Evolutionary conservation across 1,140 invertebrate genomes (phyloP).

Genomic region (Rhopalosiphum maidis): DNA sequence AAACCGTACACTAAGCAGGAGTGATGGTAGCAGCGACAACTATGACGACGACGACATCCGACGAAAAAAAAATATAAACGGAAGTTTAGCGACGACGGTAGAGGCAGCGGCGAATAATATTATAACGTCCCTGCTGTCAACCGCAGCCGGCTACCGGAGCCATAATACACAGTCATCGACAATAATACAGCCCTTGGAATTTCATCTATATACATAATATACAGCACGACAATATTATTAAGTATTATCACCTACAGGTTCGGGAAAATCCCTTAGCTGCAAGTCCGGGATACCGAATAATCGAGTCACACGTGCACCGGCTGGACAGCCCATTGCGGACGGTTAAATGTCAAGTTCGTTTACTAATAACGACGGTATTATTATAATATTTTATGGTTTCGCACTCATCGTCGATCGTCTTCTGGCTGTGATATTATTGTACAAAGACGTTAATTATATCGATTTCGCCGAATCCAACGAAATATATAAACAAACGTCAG

Average conservation of each 20-base stretch:
- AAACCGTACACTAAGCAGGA: not conserved
- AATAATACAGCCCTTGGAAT: not conserved
- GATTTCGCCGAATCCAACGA: no score
- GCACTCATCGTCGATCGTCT: not conserved
- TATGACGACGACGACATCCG: not conserved
- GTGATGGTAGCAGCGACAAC: not conserved
- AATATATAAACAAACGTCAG: no score
- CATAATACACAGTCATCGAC: not conserved
- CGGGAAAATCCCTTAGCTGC: not conserved
- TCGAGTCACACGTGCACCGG: no score
- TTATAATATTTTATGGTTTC: not conserved
- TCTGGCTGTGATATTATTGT: not conserved
- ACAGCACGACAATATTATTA: not conserved
- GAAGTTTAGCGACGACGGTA: not conserved
- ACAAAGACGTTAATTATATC: no score
- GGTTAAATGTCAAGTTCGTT: not conserved
- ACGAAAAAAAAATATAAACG: not conserved
- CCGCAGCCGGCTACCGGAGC: not conserved
- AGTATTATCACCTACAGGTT: not conserved
- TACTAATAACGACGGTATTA: not conserved
- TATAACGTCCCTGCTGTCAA: not conserved
- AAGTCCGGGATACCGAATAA: not conserved
- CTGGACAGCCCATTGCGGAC: not conserved
- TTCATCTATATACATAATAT: not conserved
- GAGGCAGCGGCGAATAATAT: not conserved